Conservation (phyloP, 2,888 invertebrate genomes). For the Sinopyrophorus schimmeli region DNA sequence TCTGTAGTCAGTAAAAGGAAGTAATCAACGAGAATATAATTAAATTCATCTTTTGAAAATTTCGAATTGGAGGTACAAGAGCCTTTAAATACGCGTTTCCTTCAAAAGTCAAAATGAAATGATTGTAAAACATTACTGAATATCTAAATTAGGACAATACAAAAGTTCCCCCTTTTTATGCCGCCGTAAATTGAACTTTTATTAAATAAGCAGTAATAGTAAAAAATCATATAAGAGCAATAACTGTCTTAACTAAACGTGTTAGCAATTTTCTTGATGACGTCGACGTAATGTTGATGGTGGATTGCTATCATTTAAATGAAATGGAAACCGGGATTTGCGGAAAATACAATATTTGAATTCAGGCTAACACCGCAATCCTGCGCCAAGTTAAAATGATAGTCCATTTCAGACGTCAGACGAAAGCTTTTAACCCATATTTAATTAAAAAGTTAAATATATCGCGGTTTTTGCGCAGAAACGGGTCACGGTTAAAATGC, state of each 20-base stretch:
- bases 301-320: slow-evolving; percentile 40
- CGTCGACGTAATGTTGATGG: slow-evolving; percentile 36
- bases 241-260: slow-evolving; percentile 36
- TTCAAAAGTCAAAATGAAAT: too few species aligned
- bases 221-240: slow-evolving; percentile 26
- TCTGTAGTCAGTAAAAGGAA: too few species aligned
- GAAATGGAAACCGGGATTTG: slow-evolving; percentile 41
- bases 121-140: too few species aligned
- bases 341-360: slow-evolving; percentile 33
- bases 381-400: slow-evolving; percentile 28
- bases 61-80: too few species aligned
- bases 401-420: slow-evolving; percentile 28
- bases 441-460: slow-evolving; percentile 47
- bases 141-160: too few species aligned
- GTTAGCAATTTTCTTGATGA: slow-evolving; percentile 40
- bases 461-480: slow-evolving; percentile 41
- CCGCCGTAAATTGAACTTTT: too few species aligned
- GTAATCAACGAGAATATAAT: too few species aligned
- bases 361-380: slow-evolving; percentile 27
- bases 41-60: too few species aligned
- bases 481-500: slow-evolving; percentile 43
- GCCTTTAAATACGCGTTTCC: too few species aligned
- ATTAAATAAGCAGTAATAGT: too few species aligned
- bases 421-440: slow-evolving; percentile 38
- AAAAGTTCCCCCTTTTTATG: too few species aligned